Evolutionary conservation across 2,797 vertebrate genomes (phyloP).

Genomic region (Capromys pilorides): DNA sequence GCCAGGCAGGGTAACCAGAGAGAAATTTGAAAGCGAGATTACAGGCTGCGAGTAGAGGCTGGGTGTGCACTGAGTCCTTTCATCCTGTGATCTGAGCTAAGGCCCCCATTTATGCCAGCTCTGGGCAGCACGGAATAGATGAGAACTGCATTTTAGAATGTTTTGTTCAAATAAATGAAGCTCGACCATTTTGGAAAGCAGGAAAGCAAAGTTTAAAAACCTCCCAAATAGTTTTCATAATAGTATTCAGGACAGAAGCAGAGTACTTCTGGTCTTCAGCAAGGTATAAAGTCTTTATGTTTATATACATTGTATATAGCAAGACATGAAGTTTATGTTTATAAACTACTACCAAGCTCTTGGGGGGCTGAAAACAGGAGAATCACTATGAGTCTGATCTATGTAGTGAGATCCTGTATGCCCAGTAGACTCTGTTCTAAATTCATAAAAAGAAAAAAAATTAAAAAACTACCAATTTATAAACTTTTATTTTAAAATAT

Average conservation of each 20-base stretch:
- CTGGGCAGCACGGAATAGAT: slow-evolving; percentile 88
- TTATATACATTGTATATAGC: too few relatives aligned
- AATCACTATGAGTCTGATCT: too few relatives aligned
- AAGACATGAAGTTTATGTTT: too few relatives aligned
- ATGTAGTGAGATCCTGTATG: too few relatives aligned
- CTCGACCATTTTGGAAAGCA: slow-evolving; percentile 79
- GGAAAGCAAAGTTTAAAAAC: slow-evolving; percentile 79
- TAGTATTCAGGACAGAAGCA: neutral
- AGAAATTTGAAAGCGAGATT: slow-evolving; percentile 90
- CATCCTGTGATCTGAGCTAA: slow-evolving; percentile 94
- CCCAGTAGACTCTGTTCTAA: too few relatives aligned
- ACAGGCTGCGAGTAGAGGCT: slow-evolving; percentile 92
- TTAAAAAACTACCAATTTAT: neutral
- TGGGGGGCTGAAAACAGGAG: too few relatives aligned
- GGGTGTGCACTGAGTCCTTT: slow-evolving; percentile 92
- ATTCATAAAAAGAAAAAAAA: too few relatives aligned
- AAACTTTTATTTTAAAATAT: neutral
- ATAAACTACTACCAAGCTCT: neutral
- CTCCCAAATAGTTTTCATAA: slow-evolving; percentile 66
- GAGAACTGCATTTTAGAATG: slow-evolving; percentile 91
- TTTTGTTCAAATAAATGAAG: slow-evolving; percentile 86
- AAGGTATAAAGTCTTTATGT: neutral
- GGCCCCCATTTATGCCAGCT: slow-evolving; percentile 90
- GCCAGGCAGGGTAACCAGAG: slow-evolving; percentile 90
- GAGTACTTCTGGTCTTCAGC: neutral